These are phyloP conservation scores for Arenicola marina DNA, from an alignment of 2,888 invertebrate species.

Conservation along the genomic window DNA sequence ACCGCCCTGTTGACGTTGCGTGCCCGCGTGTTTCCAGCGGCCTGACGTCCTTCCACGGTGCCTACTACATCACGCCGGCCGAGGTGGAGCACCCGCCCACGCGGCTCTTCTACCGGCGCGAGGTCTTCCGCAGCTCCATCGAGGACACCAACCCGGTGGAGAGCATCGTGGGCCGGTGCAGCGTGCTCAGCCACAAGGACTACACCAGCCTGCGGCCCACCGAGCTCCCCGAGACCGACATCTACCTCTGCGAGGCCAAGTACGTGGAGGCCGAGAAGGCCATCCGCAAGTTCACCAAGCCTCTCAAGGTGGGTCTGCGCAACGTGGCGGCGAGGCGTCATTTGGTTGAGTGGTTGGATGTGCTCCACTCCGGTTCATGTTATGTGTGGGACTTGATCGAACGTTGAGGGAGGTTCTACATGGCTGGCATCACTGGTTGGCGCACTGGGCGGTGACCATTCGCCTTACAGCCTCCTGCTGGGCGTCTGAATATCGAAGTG, in stretches of 20 bases:
- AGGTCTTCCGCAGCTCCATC: conserved; percentile 86
- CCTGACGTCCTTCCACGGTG: conserved; percentile 89
- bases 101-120: conserved; percentile 84
- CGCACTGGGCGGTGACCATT: too few relatives aligned
- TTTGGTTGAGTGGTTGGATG: too few relatives aligned
- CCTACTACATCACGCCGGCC: conserved; percentile 86
- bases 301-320: conserved; percentile 40
- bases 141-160: conserved; percentile 90
- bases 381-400: too few relatives aligned
- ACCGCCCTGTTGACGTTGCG: too few relatives aligned
- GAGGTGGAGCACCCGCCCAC: conserved; percentile 78
- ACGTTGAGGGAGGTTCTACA: too few relatives aligned
- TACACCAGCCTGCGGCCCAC: conserved; percentile 89
- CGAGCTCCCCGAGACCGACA: conserved; percentile 88
- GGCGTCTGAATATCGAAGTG: too few relatives aligned
- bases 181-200: conserved; percentile 86
- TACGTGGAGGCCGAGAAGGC: conserved; percentile 81
- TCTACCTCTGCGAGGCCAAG: conserved; percentile 88
- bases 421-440: too few relatives aligned
- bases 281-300: conserved; percentile 55
- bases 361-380: too few relatives aligned
- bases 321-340: too few relatives aligned
- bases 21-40: too few relatives aligned
- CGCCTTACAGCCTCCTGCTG: too few relatives aligned
- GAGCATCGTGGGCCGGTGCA: conserved; percentile 83